Evolutionary conservation across 2,113 vertebrate genomes (phyloP).

Genomic region (Suncus etruscus): DNA sequence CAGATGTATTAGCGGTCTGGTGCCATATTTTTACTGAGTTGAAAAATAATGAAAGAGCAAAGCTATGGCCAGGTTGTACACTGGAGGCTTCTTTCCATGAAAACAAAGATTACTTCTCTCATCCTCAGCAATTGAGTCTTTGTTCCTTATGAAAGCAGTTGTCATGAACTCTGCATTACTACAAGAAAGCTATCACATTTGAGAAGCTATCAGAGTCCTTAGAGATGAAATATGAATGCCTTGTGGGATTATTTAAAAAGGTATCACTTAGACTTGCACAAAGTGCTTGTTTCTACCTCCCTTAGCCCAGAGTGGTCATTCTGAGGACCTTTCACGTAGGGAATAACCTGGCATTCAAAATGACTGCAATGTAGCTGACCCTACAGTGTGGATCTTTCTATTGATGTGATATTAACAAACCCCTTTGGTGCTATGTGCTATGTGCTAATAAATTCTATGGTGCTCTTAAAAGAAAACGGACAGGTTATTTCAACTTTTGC

Average conservation of each 20-base stretch:
- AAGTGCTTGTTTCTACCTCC: conserved; percentile 75
- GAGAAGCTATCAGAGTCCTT: conserved; percentile 78
- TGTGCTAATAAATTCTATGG: conserved; percentile 57
- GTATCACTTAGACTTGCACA: conserved; percentile 68
- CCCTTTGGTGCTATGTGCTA: conserved; percentile 70
- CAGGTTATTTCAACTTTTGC: conserved; percentile 69
- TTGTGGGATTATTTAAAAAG: conserved; percentile 76
- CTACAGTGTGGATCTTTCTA: conserved; percentile 62
- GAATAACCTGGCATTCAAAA: conserved; percentile 67
- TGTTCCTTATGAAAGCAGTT: conserved; percentile 83
- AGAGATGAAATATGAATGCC: conserved; percentile 74
- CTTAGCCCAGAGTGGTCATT: conserved; percentile 75
- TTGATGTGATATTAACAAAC: conserved; percentile 71
- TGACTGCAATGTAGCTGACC: background rate
- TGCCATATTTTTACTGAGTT: conserved; percentile 73
- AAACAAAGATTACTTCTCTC: conserved; percentile 83
- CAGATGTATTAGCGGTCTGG: conserved; percentile 67
- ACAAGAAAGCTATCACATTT: conserved; percentile 79
- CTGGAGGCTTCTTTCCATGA: conserved; percentile 81
- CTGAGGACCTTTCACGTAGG: conserved; percentile 56
- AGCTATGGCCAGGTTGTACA: conserved; percentile 58
- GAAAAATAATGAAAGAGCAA: conserved; percentile 77
- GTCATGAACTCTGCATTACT: conserved; percentile 85
- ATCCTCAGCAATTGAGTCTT: conserved; percentile 77
- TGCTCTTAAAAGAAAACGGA: conserved; percentile 31